These are phyloP conservation scores for Thaumatotibia leucotreta DNA, from an alignment of 1,140 invertebrate genomes.

Conservation along the genomic window DNA sequence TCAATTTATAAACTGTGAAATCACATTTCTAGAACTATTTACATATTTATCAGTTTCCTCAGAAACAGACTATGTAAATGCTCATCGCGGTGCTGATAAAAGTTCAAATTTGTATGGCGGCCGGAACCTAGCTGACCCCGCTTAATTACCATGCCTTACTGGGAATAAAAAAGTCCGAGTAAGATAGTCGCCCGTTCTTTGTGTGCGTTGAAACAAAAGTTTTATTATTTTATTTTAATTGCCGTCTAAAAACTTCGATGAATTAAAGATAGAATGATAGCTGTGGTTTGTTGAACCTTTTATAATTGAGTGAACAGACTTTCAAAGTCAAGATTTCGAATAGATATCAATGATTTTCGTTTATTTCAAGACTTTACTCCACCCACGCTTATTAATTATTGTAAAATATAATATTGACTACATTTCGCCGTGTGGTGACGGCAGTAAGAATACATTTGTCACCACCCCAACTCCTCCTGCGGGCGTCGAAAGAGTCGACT, in stretches of 20 bases:
- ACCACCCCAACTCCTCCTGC: too few species aligned
- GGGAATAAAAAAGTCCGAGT: constrained; percentile 47
- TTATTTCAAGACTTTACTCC: background rate
- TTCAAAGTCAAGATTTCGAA: too few species aligned
- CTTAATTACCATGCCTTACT: constrained; percentile 55
- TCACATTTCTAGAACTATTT: too few species aligned
- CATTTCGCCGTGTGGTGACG: too few species aligned
- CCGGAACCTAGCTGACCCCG: constrained; percentile 23
- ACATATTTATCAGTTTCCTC: too few species aligned
- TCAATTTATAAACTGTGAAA: too few species aligned
- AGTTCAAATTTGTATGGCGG: background rate
- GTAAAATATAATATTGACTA: too few species aligned
- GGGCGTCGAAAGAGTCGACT: too few species aligned
- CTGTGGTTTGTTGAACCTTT: background rate
- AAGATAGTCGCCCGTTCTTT: constrained; percentile 31
- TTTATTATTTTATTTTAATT: constrained; percentile 25
- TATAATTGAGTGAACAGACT: background rate
- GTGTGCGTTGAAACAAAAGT: constrained; percentile 46
- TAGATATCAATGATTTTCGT: background rate
- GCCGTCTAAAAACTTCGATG: constrained; percentile 14
- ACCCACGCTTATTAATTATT: too few species aligned
- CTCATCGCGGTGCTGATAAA: background rate
- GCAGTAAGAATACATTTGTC: too few species aligned
- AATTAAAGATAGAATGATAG: constrained; percentile 19
- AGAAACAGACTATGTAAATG: too few species aligned